Evolutionary conservation across 2,888 invertebrate species (phyloP).

Genomic region (Prosopocoilus inquinatus): DNA sequence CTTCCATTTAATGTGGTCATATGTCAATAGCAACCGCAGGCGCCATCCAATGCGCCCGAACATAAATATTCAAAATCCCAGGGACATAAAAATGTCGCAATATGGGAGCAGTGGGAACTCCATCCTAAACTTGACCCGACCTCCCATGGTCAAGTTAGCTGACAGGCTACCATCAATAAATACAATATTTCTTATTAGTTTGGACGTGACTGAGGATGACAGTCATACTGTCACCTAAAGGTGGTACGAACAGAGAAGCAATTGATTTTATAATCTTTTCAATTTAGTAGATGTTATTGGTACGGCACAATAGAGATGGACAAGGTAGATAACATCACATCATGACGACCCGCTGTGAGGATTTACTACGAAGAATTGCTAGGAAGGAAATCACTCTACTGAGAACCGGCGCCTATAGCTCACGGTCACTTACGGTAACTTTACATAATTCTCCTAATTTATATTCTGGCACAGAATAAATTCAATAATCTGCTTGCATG

Average conservation of each 20-base stretch:
- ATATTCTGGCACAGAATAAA: constrained; percentile 12
- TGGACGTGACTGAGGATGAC: constrained; percentile 19
- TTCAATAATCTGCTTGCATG: constrained; percentile 16
- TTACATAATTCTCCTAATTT: constrained; percentile 15
- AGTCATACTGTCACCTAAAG: constrained; percentile 40
- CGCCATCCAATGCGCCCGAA: constrained; percentile 11
- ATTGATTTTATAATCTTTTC: constrained; percentile 54
- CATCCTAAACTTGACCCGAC: constrained; percentile 33
- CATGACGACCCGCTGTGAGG: constrained; percentile 42
- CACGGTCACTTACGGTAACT: constrained; percentile 13
- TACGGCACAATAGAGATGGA: constrained; percentile 52
- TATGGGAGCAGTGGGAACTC: constrained; percentile 26
- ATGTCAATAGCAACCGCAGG: not conserved
- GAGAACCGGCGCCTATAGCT: constrained; percentile 30
- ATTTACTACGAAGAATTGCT: constrained; percentile 34
- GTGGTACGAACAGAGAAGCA: constrained; percentile 41
- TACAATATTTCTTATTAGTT: constrained; percentile 19
- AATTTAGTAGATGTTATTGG: constrained; percentile 53
- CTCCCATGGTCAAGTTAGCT: constrained; percentile 32
- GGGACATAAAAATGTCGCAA: constrained; percentile 30
- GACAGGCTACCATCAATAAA: constrained; percentile 34
- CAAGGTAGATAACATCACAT: constrained; percentile 44
- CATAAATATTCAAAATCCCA: constrained; percentile 21
- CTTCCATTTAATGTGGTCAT: not conserved
- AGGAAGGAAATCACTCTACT: constrained; percentile 23